Evolutionary conservation across 2,888 invertebrate species (phyloP), one percentile per base, ranked within the genome.

Genomic region (Watsonalla cultraria): DNA sequence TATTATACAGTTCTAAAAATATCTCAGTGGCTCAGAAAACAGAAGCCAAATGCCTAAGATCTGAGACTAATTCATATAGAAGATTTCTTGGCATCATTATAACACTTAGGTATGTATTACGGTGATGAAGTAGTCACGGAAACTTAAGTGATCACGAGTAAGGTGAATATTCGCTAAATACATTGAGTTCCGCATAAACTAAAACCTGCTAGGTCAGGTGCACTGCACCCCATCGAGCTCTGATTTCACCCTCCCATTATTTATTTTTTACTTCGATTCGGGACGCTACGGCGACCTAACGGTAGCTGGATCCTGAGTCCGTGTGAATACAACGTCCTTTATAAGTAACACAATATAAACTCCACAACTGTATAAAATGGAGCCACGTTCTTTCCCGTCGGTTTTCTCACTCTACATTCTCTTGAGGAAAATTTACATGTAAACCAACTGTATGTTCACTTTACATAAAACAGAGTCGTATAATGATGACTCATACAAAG

Each of bases 161-260:
- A 24, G 24, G 24, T 24, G 24, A 24, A 24, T 24, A 24, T 24
- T 24, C 35, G 34, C 45, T 45, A 47, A 45, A 51, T 15, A 50
- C 11, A 50, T 50, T 42, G 49, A 52, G 33, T 51, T 54, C 48
- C 51, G 55, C 53, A 37, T 47, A 39, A 53, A 45, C 51, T 34
- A 53, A 37, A 61, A 57, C 46, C 54, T 54, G 51, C 52, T 61
- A 61, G 55, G 57, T 52, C 55, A 42, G 42, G 42, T 60, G 56
- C 61, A 60, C 51, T 58, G 61, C 61, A 60, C 70, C 74, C 74
- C 72, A 68, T 68, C 59, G 68, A 56, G 76, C 71, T 80, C 70
- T 76, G 76, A 84, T 84, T 86, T 81, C 79, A 84, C 81, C 84
- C 80, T 76, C 78, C 65, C 65, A 72, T 75, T 71, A 35, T 68